Conservation (phyloP, 2,797 vertebrate genomes). For the Lacerta agilis region DNA sequence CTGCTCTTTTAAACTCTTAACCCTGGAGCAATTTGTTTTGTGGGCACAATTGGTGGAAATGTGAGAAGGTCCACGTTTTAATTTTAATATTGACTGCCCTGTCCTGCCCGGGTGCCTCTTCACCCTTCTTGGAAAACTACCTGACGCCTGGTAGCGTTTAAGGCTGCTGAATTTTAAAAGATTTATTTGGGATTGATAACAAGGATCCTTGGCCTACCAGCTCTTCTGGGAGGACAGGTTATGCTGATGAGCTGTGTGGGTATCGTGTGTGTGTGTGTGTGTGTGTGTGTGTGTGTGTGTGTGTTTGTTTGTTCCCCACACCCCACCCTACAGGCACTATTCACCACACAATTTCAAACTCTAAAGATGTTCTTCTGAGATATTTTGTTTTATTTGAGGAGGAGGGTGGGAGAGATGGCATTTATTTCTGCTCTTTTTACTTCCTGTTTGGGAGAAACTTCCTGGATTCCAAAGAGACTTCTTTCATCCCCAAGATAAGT, state of each 20-base stretch:
- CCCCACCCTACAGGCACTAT: not conserved
- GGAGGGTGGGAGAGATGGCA: not conserved
- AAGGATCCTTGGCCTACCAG: not conserved
- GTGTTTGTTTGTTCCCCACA: not conserved
- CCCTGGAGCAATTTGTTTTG: not conserved
- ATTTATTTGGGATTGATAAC: not conserved
- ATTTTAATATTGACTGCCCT: not conserved
- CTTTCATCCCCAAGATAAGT: not conserved
- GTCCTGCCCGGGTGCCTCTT: not conserved
- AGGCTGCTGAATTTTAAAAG: not conserved
- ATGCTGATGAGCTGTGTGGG: not conserved
- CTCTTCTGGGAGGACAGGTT: conserved; percentile 15
- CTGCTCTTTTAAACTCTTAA: not conserved
- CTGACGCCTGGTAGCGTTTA: not conserved
- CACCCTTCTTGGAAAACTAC: too few relatives aligned
- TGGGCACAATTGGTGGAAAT: not conserved
- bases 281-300: too few relatives aligned
- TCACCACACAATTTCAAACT: not conserved
- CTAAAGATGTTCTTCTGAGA: not conserved
- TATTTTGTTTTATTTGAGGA: not conserved
- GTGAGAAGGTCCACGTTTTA: not conserved
- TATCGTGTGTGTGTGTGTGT: too few relatives aligned
- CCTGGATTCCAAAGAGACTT: too few relatives aligned
- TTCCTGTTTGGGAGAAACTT: not conserved
- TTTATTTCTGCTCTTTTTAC: not conserved